Evolutionary conservation across 2,888 invertebrate species (phyloP), one percentile per base, ranked within the genome.

Genomic region (Drosophila antonietae): DNA sequence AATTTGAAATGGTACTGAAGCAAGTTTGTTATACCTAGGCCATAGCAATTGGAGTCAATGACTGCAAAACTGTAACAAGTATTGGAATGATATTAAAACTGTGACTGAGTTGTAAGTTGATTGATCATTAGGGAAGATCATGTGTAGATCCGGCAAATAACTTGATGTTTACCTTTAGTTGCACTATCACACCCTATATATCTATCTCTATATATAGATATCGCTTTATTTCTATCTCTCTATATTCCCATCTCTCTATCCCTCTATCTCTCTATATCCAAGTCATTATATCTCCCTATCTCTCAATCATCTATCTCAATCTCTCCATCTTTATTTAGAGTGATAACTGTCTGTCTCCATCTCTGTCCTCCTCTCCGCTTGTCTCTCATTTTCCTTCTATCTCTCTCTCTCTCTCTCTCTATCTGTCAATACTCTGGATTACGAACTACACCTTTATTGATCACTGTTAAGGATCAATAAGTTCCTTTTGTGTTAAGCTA

Each of bases 181-280:
- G 15, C n/a, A n/a, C 2, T 6, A 15, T 1, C 37, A 5, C 14
- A 2, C 15, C 2, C 0, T n/a, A 15, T n/a, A 2, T 41, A 0
- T 9, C 41, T 41, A 3, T 18, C 10, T 20, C 5, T 10, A 18
- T 43, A 3, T 43, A 9, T 43, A 20, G 20, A 20, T 20, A 20
- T n/a, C 23, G 2, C 2, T 23, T 23, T 43, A 3, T 43, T 4
- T 18, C 5, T 20, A 18, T 44, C 2, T 41, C 4, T 37, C 37
- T 35, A 12, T 35, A 31, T 6, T 39, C 1, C 1, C 18, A 6
- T 15, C 7, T 39, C 15, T 39, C 7, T n/a, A 2, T 39, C 7
- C 4, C 1, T 39, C 7, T 39, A 15, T 39, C 15, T 39, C 6
- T 14, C 14, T 4, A 7, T 12, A 3, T 35, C 35, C 12, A 3